Base-by-base conservation (phyloP, 2,888 invertebrate species). In the Sinohyriopsis cumingii region DNA sequence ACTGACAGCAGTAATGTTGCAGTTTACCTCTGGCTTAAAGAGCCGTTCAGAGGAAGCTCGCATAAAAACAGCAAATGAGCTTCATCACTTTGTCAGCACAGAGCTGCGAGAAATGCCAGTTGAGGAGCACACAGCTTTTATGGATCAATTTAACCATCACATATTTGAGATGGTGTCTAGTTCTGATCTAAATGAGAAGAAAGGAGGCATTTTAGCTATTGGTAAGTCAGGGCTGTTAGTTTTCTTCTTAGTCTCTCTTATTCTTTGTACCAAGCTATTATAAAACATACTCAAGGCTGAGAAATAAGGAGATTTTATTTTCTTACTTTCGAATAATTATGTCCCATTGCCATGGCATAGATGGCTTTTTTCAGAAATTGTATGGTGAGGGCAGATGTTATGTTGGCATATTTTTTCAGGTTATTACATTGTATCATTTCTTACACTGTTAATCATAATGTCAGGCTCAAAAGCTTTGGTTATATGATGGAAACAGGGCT, bases 161-260 rank as follows among this genome's bases (percentile, higher is more conserved):
- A 97, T 98, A 79, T 96, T 96, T 89, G 96, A 97, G 89, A 96
- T 98, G 97, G 96, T 98, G 4, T 95, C 96, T 20, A 95, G 96
- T 82, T 93, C 94, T 62, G 97, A 98, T 89, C 94, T 95, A 55
- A 95, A 96, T 90, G 98, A 98, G 89, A 96, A 96, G 87, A 98
- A 97, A 91, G 98, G 98, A 72, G 98, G 97, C 68, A 97, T 98
- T 77, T 91, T 98, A 69, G 97, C 98, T 12, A 98, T 98, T 68
- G 88, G 89, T 88, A 78, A 72, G 71, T 69, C 20, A 53, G 12
- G 45, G 5, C 20, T 12, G 20, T 24, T 33, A 33, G 7, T 54
- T 45, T 45, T 45, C 45, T 45, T 45, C 12, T 12, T 24, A 7
- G 9, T 60, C 19, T 4, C 25, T 4, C 20, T 28, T 61, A 57